Percentiles rank a stretch among this genome's conserved stretches.
phyloP scores from a whole-genome alignment of 2,113 vertebrate species.

The Amblyornis subalaris region DNA sequence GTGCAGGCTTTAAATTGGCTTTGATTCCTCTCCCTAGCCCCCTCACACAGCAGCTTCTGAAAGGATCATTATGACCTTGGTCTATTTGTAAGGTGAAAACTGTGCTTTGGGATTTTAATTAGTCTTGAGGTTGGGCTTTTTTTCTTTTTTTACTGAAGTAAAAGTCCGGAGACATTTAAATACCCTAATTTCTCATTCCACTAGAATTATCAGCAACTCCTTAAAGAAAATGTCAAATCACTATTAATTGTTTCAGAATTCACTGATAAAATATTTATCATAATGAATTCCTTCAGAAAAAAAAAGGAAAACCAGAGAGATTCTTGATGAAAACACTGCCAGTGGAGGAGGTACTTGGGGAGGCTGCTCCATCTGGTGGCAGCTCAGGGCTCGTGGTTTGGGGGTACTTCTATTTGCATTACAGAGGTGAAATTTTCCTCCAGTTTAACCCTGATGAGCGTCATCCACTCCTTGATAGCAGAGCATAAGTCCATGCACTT shows the following conservation, averaged over 20 bases:
- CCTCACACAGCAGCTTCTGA: background rate
- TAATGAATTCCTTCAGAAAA: background rate
- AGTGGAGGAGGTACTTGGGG: background rate
- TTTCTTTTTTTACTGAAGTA: background rate
- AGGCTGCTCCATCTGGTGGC: background rate
- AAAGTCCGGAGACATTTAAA: background rate
- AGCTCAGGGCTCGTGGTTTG: background rate
- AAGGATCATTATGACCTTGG: background rate
- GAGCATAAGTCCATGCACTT: accelerated
- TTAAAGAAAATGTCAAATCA: conserved; percentile 8
- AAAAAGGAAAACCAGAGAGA: accelerated
- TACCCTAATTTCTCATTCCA: background rate
- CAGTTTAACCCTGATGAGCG: background rate
- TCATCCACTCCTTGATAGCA: background rate
- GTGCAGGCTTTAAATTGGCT: background rate
- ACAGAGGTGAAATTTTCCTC: background rate
- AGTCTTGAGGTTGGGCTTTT: background rate
- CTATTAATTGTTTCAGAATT: conserved; percentile 2
- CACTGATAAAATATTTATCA: conserved; percentile 19
- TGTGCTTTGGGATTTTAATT: background rate
- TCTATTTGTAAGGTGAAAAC: background rate
- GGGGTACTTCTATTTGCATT: background rate
- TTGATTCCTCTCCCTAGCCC: background rate
- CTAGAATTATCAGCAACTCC: background rate
- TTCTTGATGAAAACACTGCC: background rate